Evolutionary conservation across 2,888 invertebrate species (phyloP).

Genomic region (Drymonia ruficornis): DNA sequence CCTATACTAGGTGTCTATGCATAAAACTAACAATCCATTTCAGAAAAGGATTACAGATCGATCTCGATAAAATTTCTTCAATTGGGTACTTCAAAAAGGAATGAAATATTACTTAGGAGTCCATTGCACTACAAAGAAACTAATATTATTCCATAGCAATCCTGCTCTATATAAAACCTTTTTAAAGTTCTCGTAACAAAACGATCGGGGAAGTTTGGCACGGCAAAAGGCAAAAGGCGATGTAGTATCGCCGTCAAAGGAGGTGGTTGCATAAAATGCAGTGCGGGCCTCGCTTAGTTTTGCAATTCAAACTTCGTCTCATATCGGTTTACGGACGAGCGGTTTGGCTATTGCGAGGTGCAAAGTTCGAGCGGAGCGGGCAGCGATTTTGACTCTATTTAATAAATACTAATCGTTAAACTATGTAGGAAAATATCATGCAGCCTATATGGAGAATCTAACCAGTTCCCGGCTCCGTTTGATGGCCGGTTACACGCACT

Average conservation of each 20-base stretch:
- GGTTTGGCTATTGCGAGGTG: constrained; percentile 46
- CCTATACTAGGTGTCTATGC: no score
- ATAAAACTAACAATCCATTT: no score
- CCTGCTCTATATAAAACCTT: neutral
- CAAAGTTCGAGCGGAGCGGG: constrained; percentile 15
- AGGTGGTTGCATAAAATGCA: constrained; percentile 47
- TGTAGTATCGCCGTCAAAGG: constrained; percentile 35
- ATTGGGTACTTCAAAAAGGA: no score
- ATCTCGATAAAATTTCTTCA: no score
- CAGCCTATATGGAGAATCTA: no score
- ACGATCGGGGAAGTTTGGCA: constrained; percentile 26
- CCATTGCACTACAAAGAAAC: no score
- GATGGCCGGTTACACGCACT: no score
- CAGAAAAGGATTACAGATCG: no score
- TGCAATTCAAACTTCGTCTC: constrained; percentile 78
- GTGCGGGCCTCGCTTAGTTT: constrained; percentile 59
- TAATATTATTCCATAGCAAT: no score
- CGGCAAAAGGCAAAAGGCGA: constrained; percentile 12
- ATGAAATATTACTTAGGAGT: no score
- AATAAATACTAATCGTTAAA: constrained; percentile 5
- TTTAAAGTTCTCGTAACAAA: constrained; percentile 20
- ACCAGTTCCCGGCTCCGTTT: no score
- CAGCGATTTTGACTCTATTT: neutral
- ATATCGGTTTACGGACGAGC: constrained; percentile 76
- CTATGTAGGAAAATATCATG: neutral